Conservation (phyloP, 1,140 invertebrate genomes). For the Aphis craccivora region DNA sequence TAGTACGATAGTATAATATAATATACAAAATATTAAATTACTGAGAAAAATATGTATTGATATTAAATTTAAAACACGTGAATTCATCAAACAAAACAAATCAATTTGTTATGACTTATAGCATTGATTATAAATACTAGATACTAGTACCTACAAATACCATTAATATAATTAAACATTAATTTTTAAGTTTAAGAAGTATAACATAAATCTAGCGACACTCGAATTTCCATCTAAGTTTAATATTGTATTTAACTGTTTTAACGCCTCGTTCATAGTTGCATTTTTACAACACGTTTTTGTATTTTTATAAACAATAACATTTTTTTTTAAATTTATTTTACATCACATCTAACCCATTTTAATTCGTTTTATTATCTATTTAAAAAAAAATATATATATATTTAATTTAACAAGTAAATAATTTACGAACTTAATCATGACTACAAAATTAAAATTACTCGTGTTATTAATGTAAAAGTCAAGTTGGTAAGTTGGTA, state of each 20-base stretch:
- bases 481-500: not conserved
- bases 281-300: not conserved
- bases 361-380: not conserved
- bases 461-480: not conserved
- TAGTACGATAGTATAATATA: too few species aligned
- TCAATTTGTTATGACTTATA: not conserved
- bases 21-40: too few species aligned
- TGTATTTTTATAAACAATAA: not conserved
- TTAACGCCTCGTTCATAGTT: too few species aligned
- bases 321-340: not conserved
- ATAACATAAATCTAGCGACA: too few species aligned
- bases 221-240: too few species aligned
- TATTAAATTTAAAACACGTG: not conserved
- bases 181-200: not conserved
- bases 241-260: too few species aligned
- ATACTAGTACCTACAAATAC: too few species aligned
- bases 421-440: not conserved
- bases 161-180: not conserved
- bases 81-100: not conserved
- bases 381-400: not conserved
- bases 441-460: not conserved
- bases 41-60: too few species aligned
- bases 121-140: too few species aligned
- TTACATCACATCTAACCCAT: not conserved
- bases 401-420: not conserved